phyloP scores from a whole-genome alignment of 1,140 invertebrate genomes.

The Drosophila jambulina region DNA sequence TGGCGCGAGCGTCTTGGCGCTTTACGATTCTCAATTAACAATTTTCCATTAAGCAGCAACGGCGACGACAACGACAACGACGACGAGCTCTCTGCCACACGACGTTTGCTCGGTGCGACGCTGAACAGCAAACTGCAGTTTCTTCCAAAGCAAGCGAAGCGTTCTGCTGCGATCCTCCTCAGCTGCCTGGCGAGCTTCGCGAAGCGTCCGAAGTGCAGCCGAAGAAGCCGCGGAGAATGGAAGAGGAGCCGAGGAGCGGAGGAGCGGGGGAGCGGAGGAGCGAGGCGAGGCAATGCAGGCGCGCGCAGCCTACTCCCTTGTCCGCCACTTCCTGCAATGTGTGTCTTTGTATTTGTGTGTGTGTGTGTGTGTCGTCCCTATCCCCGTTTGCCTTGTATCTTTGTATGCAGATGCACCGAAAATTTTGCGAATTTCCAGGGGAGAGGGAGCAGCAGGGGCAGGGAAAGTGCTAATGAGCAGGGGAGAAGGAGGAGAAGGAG shows the following conservation, averaged over 20 bases:
- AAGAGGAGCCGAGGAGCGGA: constrained; percentile 3
- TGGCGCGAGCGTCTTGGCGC: constrained; percentile 6
- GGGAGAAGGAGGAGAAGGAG: too few relatives aligned
- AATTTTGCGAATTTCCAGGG: not conserved
- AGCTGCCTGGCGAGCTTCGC: constrained; percentile 37
- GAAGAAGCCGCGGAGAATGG: constrained; percentile 16
- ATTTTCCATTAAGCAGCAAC: not conserved
- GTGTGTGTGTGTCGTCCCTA: not conserved
- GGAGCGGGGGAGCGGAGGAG: constrained; percentile 6
- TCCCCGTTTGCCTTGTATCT: constrained; percentile 13
- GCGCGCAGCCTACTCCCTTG: not conserved
- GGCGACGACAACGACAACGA: not conserved
- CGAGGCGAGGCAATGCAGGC: constrained; percentile 2
- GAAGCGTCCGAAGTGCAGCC: constrained; percentile 32
- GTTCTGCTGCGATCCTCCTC: constrained; percentile 21
- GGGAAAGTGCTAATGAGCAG: constrained; percentile 31
- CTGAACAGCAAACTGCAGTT: constrained; percentile 74
- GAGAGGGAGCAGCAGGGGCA: not conserved
- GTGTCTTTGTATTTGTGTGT: constrained; percentile 3
- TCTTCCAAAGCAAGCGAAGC: constrained; percentile 8
- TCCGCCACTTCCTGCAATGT: constrained; percentile 39
- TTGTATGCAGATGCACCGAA: constrained; percentile 52
- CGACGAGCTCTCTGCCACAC: constrained; percentile 35
- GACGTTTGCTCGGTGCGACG: constrained; percentile 76
- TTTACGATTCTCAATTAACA: constrained; percentile 8